Evolutionary conservation across 2,888 invertebrate genomes (phyloP).

Genomic region (Perdita meconis): DNA sequence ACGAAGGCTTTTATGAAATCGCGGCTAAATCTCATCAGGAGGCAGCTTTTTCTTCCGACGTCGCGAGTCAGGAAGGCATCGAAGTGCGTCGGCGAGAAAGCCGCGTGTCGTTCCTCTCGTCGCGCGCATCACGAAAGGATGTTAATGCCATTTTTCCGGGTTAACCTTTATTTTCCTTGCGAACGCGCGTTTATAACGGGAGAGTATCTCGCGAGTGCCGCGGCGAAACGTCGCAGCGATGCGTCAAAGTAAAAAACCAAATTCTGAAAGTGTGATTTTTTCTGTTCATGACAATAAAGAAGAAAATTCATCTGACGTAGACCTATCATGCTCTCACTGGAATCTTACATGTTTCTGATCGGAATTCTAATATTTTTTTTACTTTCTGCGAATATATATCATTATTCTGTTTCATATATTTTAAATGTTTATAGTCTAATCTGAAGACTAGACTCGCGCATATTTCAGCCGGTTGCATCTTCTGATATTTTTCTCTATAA

Average conservation of each 20-base stretch:
- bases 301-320: no score
- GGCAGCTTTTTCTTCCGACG: slow-evolving; percentile 43
- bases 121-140: background rate
- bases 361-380: no score
- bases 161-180: slow-evolving; percentile 10
- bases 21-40: slow-evolving; percentile 59
- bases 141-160: slow-evolving; percentile 33
- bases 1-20: slow-evolving; percentile 66
- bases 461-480: no score
- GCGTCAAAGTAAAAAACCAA: background rate
- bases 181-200: background rate
- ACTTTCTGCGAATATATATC: no score
- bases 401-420: no score
- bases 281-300: no score
- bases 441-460: no score
- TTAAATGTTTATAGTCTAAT: no score
- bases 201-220: background rate
- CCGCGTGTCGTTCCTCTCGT: slow-evolving; percentile 17
- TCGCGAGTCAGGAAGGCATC: slow-evolving; percentile 40
- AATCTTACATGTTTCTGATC: no score
- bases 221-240: background rate
- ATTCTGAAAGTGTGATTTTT: no score
- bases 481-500: no score
- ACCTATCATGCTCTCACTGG: no score
- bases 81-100: slow-evolving; percentile 26